These are phyloP conservation scores for Blomia tropicalis DNA, from an alignment of 2,888 invertebrate genomes.

Conservation along the genomic window DNA sequence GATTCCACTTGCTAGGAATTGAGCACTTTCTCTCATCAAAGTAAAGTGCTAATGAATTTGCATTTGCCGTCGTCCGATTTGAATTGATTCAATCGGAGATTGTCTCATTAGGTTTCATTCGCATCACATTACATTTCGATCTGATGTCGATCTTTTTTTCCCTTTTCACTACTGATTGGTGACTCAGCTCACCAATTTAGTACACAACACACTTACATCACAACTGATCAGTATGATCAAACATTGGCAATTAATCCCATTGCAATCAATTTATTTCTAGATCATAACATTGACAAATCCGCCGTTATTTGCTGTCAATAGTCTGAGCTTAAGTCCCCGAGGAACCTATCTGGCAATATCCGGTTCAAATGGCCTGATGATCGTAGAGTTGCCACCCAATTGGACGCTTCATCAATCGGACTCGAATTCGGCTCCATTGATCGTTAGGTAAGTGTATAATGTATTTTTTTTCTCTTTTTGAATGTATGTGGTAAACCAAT, in stretches of 20 bases:
- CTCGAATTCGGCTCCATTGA: neutral
- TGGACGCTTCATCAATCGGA: slow-evolving; percentile 39
- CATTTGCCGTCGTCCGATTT: neutral
- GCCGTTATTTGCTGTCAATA: slow-evolving; percentile 52
- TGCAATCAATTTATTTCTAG: neutral
- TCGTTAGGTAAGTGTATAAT: neutral
- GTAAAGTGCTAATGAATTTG: slow-evolving; percentile 8
- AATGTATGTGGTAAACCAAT: no score
- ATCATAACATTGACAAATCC: slow-evolving; percentile 48
- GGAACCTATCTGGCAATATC: slow-evolving; percentile 52
- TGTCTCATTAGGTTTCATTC: neutral
- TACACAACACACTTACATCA: no score
- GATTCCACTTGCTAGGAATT: slow-evolving; percentile 4
- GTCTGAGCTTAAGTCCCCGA: slow-evolving; percentile 48
- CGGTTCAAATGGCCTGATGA: slow-evolving; percentile 52
- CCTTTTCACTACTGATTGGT: neutral
- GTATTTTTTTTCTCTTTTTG: neutral
- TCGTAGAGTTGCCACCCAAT: slow-evolving; percentile 53
- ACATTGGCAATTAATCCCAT: neutral
- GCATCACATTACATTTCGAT: neutral
- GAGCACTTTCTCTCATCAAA: neutral
- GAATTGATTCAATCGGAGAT: neutral
- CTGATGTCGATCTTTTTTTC: neutral
- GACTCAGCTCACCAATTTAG: no score
- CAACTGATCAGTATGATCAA: no score